These are phyloP conservation scores for Bilobella aurantiaca DNA, from an alignment of 1,140 invertebrate species.

Conservation along the genomic window DNA sequence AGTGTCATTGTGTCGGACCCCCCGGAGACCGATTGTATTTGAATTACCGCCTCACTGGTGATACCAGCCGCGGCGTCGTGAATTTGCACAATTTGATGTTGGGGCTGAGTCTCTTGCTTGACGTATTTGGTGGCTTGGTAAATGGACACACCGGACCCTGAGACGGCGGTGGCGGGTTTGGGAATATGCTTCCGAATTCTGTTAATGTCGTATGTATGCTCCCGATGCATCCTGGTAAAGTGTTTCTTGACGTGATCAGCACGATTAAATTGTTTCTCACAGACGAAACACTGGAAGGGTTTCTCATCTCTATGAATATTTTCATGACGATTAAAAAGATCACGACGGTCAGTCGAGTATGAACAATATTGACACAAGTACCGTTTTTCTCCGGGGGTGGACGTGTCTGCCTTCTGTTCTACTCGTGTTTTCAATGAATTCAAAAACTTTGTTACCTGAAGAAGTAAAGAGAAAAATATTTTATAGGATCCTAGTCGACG, in stretches of 20 bases:
- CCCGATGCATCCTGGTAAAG: constrained; percentile 77
- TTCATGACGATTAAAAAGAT: constrained; percentile 89
- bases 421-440: constrained; percentile 55
- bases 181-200: constrained; percentile 54
- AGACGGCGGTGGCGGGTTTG: constrained; percentile 43
- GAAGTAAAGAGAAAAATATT: background rate
- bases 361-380: constrained; percentile 76
- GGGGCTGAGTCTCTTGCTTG: constrained; percentile 6
- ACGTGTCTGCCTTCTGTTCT: constrained; percentile 41
- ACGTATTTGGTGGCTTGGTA: constrained; percentile 5
- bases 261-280: constrained; percentile 80
- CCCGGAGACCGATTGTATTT: background rate
- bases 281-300: constrained; percentile 83
- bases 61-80: background rate
- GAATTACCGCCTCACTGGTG: background rate
- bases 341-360: constrained; percentile 79
- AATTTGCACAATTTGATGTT: constrained; percentile 12
- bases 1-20: constrained; percentile 17
- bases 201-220: constrained; percentile 69
- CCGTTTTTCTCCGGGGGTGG: constrained; percentile 29
- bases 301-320: constrained; percentile 91
- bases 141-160: constrained; percentile 18
- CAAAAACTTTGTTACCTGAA: constrained; percentile 52
- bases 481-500: background rate
- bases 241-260: constrained; percentile 94